phyloP scores from a whole-genome alignment of 2,888 invertebrate species.

The Diaprepes abbreviatus region DNA sequence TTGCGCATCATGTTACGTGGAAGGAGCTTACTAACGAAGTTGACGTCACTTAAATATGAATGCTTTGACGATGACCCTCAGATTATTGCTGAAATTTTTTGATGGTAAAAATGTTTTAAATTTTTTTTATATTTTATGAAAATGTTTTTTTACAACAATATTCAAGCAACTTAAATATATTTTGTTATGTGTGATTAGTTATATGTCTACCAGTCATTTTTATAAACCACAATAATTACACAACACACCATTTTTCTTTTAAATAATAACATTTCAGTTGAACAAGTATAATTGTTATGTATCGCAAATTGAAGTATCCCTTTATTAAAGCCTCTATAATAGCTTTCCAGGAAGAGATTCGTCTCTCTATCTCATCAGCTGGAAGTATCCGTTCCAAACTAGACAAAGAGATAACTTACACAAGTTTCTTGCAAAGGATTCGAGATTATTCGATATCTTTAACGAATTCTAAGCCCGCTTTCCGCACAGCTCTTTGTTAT shows the following conservation, averaged over 20 bases:
- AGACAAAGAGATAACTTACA: constrained; percentile 39
- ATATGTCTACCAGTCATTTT: neutral
- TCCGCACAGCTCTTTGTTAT: no score
- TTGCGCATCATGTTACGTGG: no score
- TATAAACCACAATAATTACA: neutral
- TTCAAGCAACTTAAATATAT: neutral
- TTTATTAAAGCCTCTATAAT: constrained; percentile 4
- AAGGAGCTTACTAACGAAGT: no score
- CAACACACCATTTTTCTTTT: neutral
- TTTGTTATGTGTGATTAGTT: neutral
- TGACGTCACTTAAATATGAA: no score
- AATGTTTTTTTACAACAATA: neutral
- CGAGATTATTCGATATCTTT: constrained; percentile 38
- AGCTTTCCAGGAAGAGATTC: constrained; percentile 2
- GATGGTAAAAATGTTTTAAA: no score
- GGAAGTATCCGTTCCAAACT: constrained; percentile 24
- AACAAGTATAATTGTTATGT: no score
- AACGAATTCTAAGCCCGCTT: constrained; percentile 33
- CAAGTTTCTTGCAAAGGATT: constrained; percentile 30
- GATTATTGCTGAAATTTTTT: no score
- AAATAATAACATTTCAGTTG: no score
- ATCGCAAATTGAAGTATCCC: neutral
- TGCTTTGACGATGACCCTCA: no score
- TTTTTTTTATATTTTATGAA: no score
- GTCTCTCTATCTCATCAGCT: constrained; percentile 35